Conservation (phyloP, 2,888 invertebrate genomes). For the Trissoscelio sp. region DNA sequence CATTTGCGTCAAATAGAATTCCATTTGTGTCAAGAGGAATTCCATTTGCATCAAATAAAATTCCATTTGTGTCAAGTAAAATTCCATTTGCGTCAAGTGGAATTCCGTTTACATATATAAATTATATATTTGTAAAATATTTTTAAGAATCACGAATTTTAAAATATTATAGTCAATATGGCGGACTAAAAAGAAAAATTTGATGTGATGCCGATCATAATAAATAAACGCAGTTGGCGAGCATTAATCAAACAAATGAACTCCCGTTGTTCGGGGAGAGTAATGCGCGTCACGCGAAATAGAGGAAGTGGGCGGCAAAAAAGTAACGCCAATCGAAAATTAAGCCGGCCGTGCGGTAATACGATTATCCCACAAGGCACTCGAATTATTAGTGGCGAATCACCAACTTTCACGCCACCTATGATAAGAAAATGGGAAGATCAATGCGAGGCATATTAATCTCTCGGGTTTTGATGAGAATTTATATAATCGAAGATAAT, state of each 20-base stretch:
- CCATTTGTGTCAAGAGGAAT: too few species aligned
- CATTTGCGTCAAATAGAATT: too few species aligned
- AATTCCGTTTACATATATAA: too few species aligned
- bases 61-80: too few species aligned
- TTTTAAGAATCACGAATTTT: too few species aligned
- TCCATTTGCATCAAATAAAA: too few species aligned
- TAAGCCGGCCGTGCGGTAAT: conserved; percentile 20
- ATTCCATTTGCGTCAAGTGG: too few species aligned
- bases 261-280: conserved; percentile 3
- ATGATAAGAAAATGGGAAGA: background rate
- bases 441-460: background rate
- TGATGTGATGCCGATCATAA: conserved; percentile 14
- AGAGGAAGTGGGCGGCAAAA: conserved; percentile 2
- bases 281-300: conserved; percentile 41
- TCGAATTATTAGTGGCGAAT: conserved; percentile 31
- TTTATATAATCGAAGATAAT: too few species aligned
- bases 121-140: too few species aligned
- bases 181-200: too few species aligned
- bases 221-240: conserved; percentile 26
- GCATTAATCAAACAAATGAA: conserved; percentile 44
- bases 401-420: conserved; percentile 34
- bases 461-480: background rate
- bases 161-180: too few species aligned
- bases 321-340: conserved; percentile 39
- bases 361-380: conserved; percentile 38